A percentile compares a stretch with the other conserved stretches of the same genome.
Conservation (phyloP, 2,113 vertebrate genomes). For the Pangasianodon gigas region DNA sequence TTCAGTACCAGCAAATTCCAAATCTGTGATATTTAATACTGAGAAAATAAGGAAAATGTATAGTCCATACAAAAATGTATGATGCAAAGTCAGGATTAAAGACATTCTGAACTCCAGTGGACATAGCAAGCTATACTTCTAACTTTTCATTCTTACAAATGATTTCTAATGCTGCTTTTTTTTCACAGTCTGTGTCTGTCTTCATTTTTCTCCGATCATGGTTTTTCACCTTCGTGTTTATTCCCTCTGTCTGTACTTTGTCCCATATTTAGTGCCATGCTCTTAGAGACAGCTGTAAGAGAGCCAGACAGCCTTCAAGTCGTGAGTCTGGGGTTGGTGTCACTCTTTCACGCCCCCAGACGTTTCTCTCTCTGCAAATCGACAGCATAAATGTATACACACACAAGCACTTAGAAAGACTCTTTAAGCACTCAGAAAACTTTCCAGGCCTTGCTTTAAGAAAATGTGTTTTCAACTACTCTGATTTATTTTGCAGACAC, state of each 20-base stretch:
- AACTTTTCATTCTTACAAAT: neutral
- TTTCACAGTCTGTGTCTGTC: neutral
- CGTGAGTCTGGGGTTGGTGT: neutral
- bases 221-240: neutral
- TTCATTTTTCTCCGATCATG: neutral
- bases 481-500: neutral
- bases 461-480: neutral
- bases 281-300: slow-evolving; percentile 10
- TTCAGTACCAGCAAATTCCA: neutral
- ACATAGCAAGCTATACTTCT: neutral
- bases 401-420: slow-evolving; percentile 5
- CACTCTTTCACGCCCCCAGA: slow-evolving; percentile 45
- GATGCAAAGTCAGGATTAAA: neutral
- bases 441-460: neutral
- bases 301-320: slow-evolving; percentile 28
- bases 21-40: neutral
- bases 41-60: neutral
- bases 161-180: neutral
- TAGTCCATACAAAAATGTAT: no score
- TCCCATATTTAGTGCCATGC: slow-evolving; percentile 17
- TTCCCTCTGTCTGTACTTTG: slow-evolving; percentile 15
- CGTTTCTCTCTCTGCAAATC: neutral
- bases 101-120: neutral
- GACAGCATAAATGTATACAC: slow-evolving; percentile 16
- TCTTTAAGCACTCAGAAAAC: slow-evolving; percentile 4